Evolutionary conservation across 2,113 vertebrate species (phyloP).

Genomic region (Casuarius casuarius): DNA sequence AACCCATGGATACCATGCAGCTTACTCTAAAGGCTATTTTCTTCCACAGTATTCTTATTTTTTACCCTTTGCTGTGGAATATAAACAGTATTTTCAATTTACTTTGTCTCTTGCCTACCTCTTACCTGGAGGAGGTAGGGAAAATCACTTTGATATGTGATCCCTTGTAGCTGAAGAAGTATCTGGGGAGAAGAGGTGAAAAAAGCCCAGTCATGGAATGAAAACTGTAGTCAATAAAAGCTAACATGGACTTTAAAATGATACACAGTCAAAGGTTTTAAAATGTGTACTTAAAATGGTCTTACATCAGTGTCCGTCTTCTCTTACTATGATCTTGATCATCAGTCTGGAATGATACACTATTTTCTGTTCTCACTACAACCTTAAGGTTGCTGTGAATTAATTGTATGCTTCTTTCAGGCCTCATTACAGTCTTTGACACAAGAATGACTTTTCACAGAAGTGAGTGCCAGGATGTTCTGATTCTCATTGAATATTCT

Average conservation of each 20-base stretch:
- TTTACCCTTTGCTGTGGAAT: background rate
- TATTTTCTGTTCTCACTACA: background rate
- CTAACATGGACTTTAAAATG: background rate
- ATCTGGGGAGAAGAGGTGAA: background rate
- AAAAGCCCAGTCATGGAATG: background rate
- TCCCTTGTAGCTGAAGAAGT: background rate
- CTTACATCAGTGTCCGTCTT: background rate
- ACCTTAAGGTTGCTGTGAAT: constrained; percentile 26
- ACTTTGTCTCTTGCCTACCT: background rate
- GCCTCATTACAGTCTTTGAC: constrained; percentile 55
- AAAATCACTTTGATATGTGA: background rate
- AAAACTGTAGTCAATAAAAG: background rate
- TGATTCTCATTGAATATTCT: constrained; percentile 62
- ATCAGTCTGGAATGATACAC: background rate
- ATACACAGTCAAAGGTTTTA: background rate
- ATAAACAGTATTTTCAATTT: background rate
- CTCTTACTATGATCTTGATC: background rate
- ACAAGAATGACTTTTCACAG: constrained; percentile 31
- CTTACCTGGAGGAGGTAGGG: background rate
- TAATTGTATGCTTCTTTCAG: constrained; percentile 51
- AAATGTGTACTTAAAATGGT: background rate
- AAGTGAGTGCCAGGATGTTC: constrained; percentile 35
- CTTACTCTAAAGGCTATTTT: background rate
- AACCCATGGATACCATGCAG: background rate
- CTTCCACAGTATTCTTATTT: background rate